Conservation (phyloP, 2,888 invertebrate genomes). For the Plebejus anna region DNA sequence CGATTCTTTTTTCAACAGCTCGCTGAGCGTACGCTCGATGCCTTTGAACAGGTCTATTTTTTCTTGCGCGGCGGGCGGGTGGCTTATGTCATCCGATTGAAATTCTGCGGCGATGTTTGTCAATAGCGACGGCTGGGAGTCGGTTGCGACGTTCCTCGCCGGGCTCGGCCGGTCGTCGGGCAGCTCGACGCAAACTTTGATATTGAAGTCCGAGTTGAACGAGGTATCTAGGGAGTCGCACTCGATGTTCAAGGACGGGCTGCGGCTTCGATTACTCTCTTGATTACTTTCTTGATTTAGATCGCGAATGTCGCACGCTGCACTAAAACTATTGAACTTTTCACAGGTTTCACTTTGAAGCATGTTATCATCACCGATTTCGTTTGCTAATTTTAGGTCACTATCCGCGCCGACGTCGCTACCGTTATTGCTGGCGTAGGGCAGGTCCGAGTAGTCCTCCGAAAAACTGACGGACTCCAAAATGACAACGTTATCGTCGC, state of each 20-base stretch:
- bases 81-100: conserved; percentile 44
- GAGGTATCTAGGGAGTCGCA: conserved; percentile 61
- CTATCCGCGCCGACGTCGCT: conserved; percentile 51
- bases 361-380: conserved; percentile 70
- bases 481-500: conserved; percentile 55
- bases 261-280: conserved; percentile 55
- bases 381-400: conserved; percentile 48
- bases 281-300: conserved; percentile 47
- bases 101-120: conserved; percentile 62
- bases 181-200: conserved; percentile 61
- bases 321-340: conserved; percentile 69
- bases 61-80: conserved; percentile 48
- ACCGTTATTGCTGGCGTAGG: conserved; percentile 49
- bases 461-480: conserved; percentile 63
- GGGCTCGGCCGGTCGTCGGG: conserved; percentile 49
- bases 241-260: conserved; percentile 60
- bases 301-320: conserved; percentile 57
- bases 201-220: conserved; percentile 55
- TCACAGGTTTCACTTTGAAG: conserved; percentile 70
- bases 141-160: conserved; percentile 45
- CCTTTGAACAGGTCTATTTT: conserved; percentile 77
- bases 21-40: conserved; percentile 77
- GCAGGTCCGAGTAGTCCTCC: conserved; percentile 58
- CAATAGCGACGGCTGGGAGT: conserved; percentile 48
- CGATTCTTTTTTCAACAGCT: conserved; percentile 78